A percentile compares a stretch with the other conserved stretches of the same genome.
Conservation (phyloP, 2,888 invertebrate genomes). For the Podabrus alpinus region DNA sequence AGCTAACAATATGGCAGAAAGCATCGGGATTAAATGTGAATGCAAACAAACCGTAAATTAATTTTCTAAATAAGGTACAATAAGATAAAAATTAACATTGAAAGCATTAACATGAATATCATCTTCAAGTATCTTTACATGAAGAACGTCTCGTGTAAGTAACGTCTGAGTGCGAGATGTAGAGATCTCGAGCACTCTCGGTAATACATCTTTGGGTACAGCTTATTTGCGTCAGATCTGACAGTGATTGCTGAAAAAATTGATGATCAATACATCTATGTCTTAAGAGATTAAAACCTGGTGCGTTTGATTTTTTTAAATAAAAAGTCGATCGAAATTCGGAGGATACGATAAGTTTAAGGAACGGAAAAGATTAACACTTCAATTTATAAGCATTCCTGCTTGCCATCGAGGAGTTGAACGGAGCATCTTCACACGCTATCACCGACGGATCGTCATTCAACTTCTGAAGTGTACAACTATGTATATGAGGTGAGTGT, state of each 20-base stretch:
- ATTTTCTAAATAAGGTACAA: neutral
- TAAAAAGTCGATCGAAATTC: neutral
- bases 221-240: constrained; percentile 31
- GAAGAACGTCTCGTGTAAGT: constrained; percentile 13
- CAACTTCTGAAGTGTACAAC: neutral
- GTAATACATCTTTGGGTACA: constrained; percentile 28
- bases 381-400: neutral
- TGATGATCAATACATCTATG: constrained; percentile 34
- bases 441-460: neutral
- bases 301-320: constrained; percentile 4
- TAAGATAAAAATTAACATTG: neutral
- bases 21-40: neutral
- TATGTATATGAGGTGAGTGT: neutral
- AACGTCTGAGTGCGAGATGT: constrained; percentile 15
- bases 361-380: neutral
- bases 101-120: constrained; percentile 1
- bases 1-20: neutral
- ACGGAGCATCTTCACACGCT: neutral
- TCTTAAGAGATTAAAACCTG: constrained; percentile 24
- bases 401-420: neutral
- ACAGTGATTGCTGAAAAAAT: constrained; percentile 35
- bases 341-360: neutral
- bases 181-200: constrained; percentile 15
- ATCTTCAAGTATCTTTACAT: constrained; percentile 7
- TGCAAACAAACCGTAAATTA: neutral